These are phyloP conservation scores for Nemoura dubitans DNA, from an alignment of 2,888 invertebrate species.

Conservation along the genomic window DNA sequence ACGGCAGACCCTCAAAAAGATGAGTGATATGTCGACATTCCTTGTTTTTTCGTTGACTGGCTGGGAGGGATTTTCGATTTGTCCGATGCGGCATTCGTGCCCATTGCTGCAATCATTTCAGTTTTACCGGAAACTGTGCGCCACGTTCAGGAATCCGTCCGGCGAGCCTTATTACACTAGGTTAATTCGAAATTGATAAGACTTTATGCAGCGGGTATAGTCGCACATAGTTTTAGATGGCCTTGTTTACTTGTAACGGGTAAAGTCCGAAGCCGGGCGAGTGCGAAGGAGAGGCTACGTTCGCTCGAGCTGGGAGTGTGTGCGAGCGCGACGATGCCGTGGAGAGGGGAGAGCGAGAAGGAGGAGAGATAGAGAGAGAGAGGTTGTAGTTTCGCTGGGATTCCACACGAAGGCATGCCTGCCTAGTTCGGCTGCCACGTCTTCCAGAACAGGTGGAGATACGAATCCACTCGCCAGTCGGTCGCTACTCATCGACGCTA, in stretches of 20 bases:
- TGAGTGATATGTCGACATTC: too few relatives aligned
- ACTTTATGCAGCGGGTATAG: background rate
- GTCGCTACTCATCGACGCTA: background rate
- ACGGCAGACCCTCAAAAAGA: too few relatives aligned
- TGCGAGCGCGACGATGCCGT: background rate
- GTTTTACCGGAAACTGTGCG: too few relatives aligned
- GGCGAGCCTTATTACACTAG: too few relatives aligned
- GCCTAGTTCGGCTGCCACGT: constrained; percentile 24
- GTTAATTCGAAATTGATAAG: too few relatives aligned
- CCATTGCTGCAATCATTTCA: too few relatives aligned
- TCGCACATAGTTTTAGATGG: background rate
- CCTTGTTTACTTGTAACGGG: constrained; percentile 35
- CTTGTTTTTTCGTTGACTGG: too few relatives aligned
- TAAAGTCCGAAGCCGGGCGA: constrained; percentile 30
- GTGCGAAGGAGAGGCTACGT: background rate
- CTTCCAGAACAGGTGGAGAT: background rate
- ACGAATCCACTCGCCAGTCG: background rate
- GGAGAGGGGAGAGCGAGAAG: background rate
- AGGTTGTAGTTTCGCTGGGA: constrained; percentile 30
- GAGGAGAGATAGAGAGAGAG: constrained; percentile 28
- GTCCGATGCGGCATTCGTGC: too few relatives aligned
- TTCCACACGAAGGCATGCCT: constrained; percentile 29
- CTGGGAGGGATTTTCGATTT: too few relatives aligned
- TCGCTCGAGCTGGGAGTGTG: too few relatives aligned
- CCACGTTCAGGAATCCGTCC: too few relatives aligned